phyloP scores from a whole-genome alignment of 35 echinoderm and acorn worm genomes.

The Ophiothrix spiculata region DNA sequence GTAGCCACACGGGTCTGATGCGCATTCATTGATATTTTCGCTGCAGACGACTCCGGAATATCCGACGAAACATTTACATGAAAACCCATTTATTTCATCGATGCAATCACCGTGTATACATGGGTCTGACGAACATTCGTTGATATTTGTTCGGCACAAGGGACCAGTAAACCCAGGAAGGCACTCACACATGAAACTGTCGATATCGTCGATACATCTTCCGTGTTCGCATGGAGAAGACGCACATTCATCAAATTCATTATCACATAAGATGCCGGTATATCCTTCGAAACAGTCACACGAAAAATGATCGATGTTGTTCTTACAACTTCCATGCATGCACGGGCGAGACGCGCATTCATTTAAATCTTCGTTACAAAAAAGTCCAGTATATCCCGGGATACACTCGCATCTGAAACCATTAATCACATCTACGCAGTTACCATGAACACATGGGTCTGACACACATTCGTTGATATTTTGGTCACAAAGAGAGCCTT shows the following conservation, averaged over 20 bases:
- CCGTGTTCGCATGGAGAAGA: slow-evolving; percentile 29
- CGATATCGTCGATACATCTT: slow-evolving; percentile 34
- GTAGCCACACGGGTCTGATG: too few species aligned
- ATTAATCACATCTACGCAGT: slow-evolving; percentile 45
- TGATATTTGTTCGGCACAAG: too few species aligned
- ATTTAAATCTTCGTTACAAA: slow-evolving; percentile 40
- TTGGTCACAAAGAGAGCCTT: slow-evolving; percentile 58
- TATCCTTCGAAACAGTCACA: slow-evolving; percentile 51
- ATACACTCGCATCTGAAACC: slow-evolving; percentile 37
- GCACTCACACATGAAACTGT: slow-evolving; percentile 33
- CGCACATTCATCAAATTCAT: slow-evolving; percentile 28
- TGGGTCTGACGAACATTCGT: too few species aligned
- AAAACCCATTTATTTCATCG: too few species aligned
- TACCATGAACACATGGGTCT: slow-evolving; percentile 50
- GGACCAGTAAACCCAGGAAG: too few species aligned
- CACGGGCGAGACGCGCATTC: slow-evolving; percentile 56
- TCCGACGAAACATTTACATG: too few species aligned
- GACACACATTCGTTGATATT: slow-evolving; percentile 67
- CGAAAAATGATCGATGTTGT: slow-evolving; percentile 34
- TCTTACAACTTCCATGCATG: slow-evolving; percentile 31
- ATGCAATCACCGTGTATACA: too few species aligned
- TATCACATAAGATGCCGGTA: slow-evolving; percentile 24
- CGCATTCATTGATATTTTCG: too few species aligned
- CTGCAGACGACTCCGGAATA: too few species aligned
- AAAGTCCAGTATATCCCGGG: slow-evolving; percentile 34